Base-by-base conservation (phyloP, 1,140 invertebrate genomes). In the Microplitis mediator region DNA sequence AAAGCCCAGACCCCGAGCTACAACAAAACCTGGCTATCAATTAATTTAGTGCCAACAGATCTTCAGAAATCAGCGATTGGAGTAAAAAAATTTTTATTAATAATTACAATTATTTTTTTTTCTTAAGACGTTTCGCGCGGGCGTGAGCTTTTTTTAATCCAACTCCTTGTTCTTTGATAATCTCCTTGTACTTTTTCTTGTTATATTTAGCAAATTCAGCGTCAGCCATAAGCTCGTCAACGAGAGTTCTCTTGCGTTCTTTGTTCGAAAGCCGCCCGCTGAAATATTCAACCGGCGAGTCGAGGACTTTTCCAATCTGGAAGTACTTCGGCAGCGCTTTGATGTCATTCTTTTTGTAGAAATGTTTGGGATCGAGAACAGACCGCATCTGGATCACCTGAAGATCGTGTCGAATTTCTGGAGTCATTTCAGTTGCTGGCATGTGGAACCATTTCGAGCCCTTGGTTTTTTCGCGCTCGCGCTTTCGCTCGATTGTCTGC, bases 341-440 rank as follows among this genome's bases (percentile, higher is more conserved):
- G 50, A 93, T 89, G 82, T 97, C 95, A 84, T 95, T 97, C 76
- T 95, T 94, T 84, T 98, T 98, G 85, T 98, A 98, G 81, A 98
- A 98, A 67, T 91, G 91, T 85, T 97, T 98, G 0, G 95, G 93
- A 89, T 99, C 94, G 3, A 98, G 86, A 4, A 91, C 94, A n/a
- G 94, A 93, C 81, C 97, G 91, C 96, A 98, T 97, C 86, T 95
- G 92, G 1, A 99, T 83, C 4, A 98, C 85, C 86, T 95, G 90
- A 4, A 99, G 88, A 84, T 98, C 96, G 80, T 93, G 93, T 81
- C 93, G 93, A 4, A 93, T 82, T 84, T 98, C 95, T 31, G 96
- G 92, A 0, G 95, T 97, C 74, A 98, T 82, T 83, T 98, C 95
- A 61, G 95, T 92, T 1, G 94, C 94, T 52, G 92, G 91, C 85